Evolutionary conservation across 2,113 vertebrate genomes (phyloP).

Genomic region (Cyprinodon brontotheroides): DNA sequence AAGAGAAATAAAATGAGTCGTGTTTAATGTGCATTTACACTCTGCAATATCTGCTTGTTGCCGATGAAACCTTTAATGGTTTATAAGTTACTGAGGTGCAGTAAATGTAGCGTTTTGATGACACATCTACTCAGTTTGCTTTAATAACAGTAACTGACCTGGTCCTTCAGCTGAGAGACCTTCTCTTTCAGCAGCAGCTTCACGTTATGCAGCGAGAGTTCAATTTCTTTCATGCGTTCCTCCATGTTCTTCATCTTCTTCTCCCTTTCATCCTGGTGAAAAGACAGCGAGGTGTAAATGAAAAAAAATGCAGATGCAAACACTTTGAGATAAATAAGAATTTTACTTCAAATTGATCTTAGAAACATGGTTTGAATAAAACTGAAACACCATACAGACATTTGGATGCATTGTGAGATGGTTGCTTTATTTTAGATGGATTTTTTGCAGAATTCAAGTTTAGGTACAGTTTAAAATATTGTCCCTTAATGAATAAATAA

Average conservation of each 20-base stretch:
- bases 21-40: neutral
- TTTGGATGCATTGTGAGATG: conserved; percentile 17
- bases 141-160: conserved; percentile 76
- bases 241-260: conserved; percentile 87
- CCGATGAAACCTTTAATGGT: neutral
- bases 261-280: conserved; percentile 83
- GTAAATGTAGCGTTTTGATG: too few relatives aligned
- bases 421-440: conserved; percentile 66
- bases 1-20: neutral
- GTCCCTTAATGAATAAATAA: conserved; percentile 48
- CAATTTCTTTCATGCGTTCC: conserved; percentile 90
- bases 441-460: conserved; percentile 40
- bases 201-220: conserved; percentile 88
- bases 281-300: conserved; percentile 37
- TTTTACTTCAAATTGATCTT: neutral
- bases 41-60: neutral
- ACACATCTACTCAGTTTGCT: neutral
- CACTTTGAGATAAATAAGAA: neutral
- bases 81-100: neutral
- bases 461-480: conserved; percentile 26
- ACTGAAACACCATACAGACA: conserved; percentile 22
- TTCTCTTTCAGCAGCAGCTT: conserved; percentile 94
- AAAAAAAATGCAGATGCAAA: neutral
- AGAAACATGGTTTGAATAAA: neutral
- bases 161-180: conserved; percentile 92